These are phyloP conservation scores for Argynnis bischoffii DNA, from an alignment of 2,888 invertebrate species.

Conservation along the genomic window DNA sequence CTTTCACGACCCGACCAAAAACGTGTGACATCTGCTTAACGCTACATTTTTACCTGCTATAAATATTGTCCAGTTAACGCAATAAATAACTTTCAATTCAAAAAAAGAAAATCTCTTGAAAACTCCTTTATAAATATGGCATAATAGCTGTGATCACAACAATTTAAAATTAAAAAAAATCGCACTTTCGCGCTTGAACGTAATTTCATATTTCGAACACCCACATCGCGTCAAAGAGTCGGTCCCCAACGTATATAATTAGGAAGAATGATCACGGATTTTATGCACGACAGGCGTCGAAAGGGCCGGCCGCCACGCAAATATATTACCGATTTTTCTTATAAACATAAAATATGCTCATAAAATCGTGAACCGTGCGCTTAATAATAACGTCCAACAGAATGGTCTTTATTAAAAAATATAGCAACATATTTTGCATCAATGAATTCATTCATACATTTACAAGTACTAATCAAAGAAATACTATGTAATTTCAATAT, in stretches of 20 bases:
- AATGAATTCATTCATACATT: constrained; percentile 69
- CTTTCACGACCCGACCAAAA: constrained; percentile 66
- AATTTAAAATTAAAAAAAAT: constrained; percentile 57
- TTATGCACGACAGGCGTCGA: constrained; percentile 79
- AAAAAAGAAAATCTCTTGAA: constrained; percentile 40
- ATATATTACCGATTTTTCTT: constrained; percentile 75
- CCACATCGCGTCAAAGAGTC: constrained; percentile 70
- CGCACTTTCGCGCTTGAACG: constrained; percentile 74
- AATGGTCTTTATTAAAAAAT: constrained; percentile 69
- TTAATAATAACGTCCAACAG: constrained; percentile 59
- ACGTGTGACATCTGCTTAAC: constrained; percentile 64
- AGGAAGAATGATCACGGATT: constrained; percentile 75
- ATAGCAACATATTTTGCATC: constrained; percentile 60
- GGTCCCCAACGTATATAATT: constrained; percentile 70
- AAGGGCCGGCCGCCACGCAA: constrained; percentile 70
- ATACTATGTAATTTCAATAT: constrained; percentile 70
- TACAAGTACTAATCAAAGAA: constrained; percentile 66
- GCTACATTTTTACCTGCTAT: constrained; percentile 63
- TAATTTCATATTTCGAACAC: constrained; percentile 80
- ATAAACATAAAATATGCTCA: constrained; percentile 69
- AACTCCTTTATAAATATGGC: constrained; percentile 51
- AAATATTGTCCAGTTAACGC: constrained; percentile 67
- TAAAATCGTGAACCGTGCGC: constrained; percentile 64
- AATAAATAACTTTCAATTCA: constrained; percentile 48
- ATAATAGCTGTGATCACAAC: constrained; percentile 52